Evolutionary conservation across 37 sponge, comb jelly and placozoan genomes (phyloP).

Genomic region (Hexactinellida sp.): DNA sequence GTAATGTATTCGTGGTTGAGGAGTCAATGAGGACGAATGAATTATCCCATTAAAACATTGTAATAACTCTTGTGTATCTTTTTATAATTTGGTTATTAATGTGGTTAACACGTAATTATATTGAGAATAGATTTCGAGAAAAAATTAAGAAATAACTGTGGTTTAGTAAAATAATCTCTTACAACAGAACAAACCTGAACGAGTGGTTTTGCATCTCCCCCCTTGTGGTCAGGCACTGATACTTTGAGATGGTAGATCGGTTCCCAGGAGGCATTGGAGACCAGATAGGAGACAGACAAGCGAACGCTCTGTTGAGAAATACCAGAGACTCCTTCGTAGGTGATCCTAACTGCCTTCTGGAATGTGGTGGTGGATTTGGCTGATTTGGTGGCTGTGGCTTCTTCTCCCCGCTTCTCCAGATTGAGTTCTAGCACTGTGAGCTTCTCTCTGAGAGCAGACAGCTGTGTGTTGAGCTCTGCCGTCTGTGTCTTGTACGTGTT

Average conservation of each 20-base stretch:
- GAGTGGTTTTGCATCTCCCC: background rate
- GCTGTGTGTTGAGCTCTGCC: background rate
- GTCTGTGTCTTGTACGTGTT: background rate
- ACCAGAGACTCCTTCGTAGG: background rate
- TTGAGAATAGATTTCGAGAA: no score
- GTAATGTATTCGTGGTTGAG: no score
- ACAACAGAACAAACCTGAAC: no score
- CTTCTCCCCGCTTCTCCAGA: background rate
- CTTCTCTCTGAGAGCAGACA: background rate
- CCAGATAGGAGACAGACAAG: slow-evolving; percentile 2
- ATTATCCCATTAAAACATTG: no score
- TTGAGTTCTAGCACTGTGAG: background rate
- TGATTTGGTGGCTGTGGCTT: background rate
- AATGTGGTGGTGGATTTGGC: background rate
- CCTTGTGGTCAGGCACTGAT: background rate
- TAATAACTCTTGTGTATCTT: no score
- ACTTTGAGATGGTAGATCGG: background rate
- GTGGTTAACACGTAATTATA: no score
- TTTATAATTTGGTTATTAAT: no score
- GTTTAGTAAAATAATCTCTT: no score
- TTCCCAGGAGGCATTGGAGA: slow-evolving; percentile 11
- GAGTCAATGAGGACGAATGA: no score
- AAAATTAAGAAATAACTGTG: no score
- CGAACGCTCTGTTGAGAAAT: background rate
- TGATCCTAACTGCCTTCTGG: slow-evolving; percentile 1